Evolutionary conservation across 2,113 vertebrate species (phyloP), one percentile per base, ranked within the genome.

Genomic region (Ariopsis seemanni): DNA sequence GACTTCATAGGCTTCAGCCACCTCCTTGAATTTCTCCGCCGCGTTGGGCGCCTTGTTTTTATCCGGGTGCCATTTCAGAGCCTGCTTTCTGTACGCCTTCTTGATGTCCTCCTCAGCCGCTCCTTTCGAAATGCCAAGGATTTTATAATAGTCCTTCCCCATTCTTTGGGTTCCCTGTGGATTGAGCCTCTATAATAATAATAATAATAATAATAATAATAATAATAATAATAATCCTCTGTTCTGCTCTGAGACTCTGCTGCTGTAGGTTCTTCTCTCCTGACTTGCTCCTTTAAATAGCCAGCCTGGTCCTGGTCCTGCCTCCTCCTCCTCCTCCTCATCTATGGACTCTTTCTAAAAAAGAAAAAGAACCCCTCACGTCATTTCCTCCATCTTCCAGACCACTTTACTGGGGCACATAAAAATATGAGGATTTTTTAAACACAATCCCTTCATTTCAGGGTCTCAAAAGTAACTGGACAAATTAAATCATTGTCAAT

Each of bases 141-240:
- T 98, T 93, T 94, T 96, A 92, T 99, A 99, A 92, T 99, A 99
- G 95, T 99, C 98, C 94, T 99, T 99, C 1, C 98, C 98, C 98
- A 99, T 99, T 69, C 82, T 92, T 15, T 27, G n/a, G 63, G 42
- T 57, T 22, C 20, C 27, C 52, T 55, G 71, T 55, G 50, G 79
- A 63, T 57, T 78, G 82, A 83, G 88, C 60, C 71, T 62, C 84
- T 89, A 84, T 85, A 65, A 88, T 42, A 42, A 42, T 42, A 42
- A 42, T 42, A 42, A 42, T 4, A 42, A 42, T 42, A 42, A 42
- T 42, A 42, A 42, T 42, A 42, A 42, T 42, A 42, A 42, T 2
- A 42, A 42, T 42, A 42, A 42, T 42, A 42, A 42, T 42, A 42
- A 42, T 42, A 4, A 42, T 2, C 42, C 42, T 42, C 42, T 17